Percentiles rank a stretch among this genome's conserved stretches.
These are phyloP conservation scores for Mustela nigripes DNA, from an alignment of 2,113 vertebrate species.

Conservation along the genomic window DNA sequence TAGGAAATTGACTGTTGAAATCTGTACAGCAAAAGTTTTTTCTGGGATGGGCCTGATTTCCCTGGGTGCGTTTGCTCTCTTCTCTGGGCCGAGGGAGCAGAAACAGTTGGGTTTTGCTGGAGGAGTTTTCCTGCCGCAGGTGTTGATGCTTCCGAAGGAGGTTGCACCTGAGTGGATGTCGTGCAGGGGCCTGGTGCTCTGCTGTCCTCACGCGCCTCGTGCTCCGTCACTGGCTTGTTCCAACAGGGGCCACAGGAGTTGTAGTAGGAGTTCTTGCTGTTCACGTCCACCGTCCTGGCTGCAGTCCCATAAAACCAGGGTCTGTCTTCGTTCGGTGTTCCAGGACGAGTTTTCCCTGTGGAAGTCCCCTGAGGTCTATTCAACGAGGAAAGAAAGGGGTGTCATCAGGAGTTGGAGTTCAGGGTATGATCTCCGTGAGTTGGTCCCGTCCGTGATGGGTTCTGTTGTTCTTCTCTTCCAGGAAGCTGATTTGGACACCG, in stretches of 20 bases:
- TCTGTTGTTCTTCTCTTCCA: conserved; percentile 72
- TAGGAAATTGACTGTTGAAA: not conserved
- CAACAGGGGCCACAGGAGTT: too few species aligned
- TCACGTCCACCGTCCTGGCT: rapidly evolving
- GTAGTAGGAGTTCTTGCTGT: too few species aligned
- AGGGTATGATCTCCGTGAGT: not conserved
- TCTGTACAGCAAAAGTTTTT: not conserved
- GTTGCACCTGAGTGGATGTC: not conserved
- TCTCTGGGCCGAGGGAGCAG: not conserved
- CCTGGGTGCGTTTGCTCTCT: not conserved
- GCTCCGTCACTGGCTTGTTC: not conserved
- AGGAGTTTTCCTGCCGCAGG: not conserved
- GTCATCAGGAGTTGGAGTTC: not conserved
- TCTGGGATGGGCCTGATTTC: not conserved
- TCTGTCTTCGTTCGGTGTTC: not conserved
- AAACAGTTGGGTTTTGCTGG: not conserved
- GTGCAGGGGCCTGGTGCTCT: not conserved
- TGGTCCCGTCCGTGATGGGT: rapidly evolving
- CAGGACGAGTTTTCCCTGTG: not conserved
- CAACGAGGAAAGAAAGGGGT: not conserved
- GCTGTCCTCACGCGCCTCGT: not conserved
- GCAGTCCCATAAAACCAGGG: not conserved
- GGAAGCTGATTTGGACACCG: conserved; percentile 91
- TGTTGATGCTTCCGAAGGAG: not conserved
- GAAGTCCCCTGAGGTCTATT: not conserved